These are phyloP conservation scores for Lasioglossum vierecki DNA, from an alignment of 2,888 invertebrate species.

Conservation along the genomic window DNA sequence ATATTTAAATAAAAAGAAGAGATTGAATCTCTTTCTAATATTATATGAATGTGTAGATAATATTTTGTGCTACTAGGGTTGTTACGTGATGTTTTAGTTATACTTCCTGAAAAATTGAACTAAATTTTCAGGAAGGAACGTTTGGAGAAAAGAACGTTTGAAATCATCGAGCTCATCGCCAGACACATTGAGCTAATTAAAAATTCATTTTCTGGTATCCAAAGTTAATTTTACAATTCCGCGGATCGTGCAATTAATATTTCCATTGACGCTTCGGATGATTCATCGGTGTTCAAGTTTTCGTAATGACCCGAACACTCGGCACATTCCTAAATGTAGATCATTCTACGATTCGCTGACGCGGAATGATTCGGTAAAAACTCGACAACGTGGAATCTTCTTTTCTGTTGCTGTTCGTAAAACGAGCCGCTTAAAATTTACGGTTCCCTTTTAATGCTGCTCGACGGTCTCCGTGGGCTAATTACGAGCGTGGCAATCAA, in stretches of 20 bases:
- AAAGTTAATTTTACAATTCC: neutral
- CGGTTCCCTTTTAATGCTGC: neutral
- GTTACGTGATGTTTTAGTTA: too few relatives aligned
- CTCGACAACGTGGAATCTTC: neutral
- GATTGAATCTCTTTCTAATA: too few relatives aligned
- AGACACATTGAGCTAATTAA: neutral
- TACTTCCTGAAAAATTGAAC: too few relatives aligned
- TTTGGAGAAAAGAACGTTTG: too few relatives aligned
- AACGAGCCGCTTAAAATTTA: neutral
- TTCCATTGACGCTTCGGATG: neutral
- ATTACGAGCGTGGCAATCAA: neutral
- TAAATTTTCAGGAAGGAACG: too few relatives aligned
- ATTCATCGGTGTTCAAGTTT: neutral
- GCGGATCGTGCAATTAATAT: neutral
- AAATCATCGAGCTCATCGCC: neutral
- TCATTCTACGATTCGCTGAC: constrained; percentile 1
- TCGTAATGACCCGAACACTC: neutral
- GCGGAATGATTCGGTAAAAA: neutral
- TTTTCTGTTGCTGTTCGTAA: neutral
- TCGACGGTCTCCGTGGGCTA: neutral
- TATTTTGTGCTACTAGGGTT: too few relatives aligned
- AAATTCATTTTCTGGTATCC: neutral
- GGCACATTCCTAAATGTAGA: constrained; percentile 2
- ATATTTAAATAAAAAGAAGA: too few relatives aligned
- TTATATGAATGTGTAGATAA: too few relatives aligned